A percentile compares a stretch with the other conserved stretches of the same genome.
phyloP scores from a whole-genome alignment of 2,113 vertebrate genomes.

The Odocoileus virginianus region DNA sequence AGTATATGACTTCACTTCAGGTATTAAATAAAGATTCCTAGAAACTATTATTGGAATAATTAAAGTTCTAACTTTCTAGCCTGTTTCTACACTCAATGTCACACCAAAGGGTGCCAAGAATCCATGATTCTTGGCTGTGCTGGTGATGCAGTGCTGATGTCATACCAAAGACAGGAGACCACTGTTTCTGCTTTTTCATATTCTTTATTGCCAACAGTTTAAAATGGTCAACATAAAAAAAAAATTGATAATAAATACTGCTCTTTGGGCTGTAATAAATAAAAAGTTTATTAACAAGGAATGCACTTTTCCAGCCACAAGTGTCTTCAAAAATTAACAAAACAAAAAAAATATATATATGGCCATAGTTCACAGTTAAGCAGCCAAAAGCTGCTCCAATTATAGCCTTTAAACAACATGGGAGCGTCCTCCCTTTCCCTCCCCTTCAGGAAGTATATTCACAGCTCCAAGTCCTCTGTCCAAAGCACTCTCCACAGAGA shows the following conservation, averaged over 20 bases:
- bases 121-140: background rate
- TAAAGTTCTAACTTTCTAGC: background rate
- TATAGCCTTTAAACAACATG: conserved; percentile 79
- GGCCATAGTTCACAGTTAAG: conserved; percentile 88
- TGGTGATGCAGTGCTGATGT: fast-evolving
- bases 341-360: conserved; percentile 64
- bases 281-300: conserved; percentile 88
- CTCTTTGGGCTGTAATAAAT: conserved; percentile 96
- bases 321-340: conserved; percentile 79
- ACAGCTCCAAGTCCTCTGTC: conserved; percentile 84
- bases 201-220: conserved; percentile 85
- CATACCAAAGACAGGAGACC: background rate
- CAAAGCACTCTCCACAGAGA: conserved; percentile 80
- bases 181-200: conserved; percentile 61
- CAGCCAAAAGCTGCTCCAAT: conserved; percentile 80
- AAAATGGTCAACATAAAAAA: conserved; percentile 81
- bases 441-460: conserved; percentile 79
- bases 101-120: background rate
- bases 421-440: conserved; percentile 73
- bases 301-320: conserved; percentile 89
- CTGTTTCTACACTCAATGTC: background rate
- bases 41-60: background rate
- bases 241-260: conserved; percentile 94
- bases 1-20: background rate
- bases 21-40: background rate